Evolutionary conservation across 2,797 vertebrate genomes (phyloP), one percentile per base, ranked within the genome.

Genomic region (Gambusia yucatana): DNA sequence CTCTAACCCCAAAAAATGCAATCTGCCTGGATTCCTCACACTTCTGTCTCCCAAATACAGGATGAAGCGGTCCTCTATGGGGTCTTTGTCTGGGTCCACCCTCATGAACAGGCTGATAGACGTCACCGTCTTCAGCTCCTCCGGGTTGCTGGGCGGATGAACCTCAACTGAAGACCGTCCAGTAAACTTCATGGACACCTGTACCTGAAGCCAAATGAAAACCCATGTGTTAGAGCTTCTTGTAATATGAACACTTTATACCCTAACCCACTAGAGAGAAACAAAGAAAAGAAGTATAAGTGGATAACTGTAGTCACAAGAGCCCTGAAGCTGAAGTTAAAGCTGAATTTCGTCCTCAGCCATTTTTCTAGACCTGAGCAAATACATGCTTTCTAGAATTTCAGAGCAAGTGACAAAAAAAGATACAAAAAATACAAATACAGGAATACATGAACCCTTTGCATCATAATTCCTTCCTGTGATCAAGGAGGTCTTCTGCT

Each of bases 141-240:
- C 97, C 79, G 97, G 43, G 4, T 95, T 97, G 76, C 95, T 90
- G 90, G 96, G 97, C 55, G 97, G 96, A 79, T 97, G 96, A 77
- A 99, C 95, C 93, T 98, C 96, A 46, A 99, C 97, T 0, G 97
- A 96, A 3, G 98, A 98, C 76, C 97, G 96, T 17, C 98, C 98
- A 44, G 96, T 96, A 90, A 99, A 99, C 93, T 95, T 98, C 98
- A 99, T 99, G 33, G 98, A 99, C 72, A 99, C 98, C 93, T 99
- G 98, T 85, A 98, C 96, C 98, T 99, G 88, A 30, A 33, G 39
- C 10, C 0, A 39, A 72, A 39, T 47, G 36, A 30, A 48, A 46
- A 1, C 10, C 10, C 59, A 52, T 43, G 47, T 69, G 41, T 41
- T 46, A 30, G 50, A 74, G 36, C 30, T 36, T 39, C 47, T 73